phyloP scores from a whole-genome alignment of 2,113 vertebrate genomes.

The Porphyrio hochstetteri region DNA sequence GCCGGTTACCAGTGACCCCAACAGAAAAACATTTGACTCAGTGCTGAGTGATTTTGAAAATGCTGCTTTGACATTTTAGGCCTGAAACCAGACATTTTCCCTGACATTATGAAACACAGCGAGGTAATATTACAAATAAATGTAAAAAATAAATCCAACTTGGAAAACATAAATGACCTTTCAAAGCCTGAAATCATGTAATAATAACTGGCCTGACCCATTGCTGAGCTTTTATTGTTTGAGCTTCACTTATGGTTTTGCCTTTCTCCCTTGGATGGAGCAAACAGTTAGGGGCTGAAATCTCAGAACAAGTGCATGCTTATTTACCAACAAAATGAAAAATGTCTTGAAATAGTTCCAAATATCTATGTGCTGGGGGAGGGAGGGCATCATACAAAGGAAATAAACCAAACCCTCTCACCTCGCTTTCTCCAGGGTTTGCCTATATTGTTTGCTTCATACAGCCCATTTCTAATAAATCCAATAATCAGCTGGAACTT shows the following conservation, averaged over 20 bases:
- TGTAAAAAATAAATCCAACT: conserved; percentile 64
- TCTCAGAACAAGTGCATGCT: conserved; percentile 46
- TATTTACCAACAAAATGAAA: conserved; percentile 52
- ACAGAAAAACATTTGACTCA: conserved; percentile 17
- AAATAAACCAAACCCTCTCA: neutral
- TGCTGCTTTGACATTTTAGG: conserved; percentile 65
- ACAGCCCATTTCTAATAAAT: conserved; percentile 18
- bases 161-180: conserved; percentile 70
- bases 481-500: conserved; percentile 26
- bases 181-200: conserved; percentile 59
- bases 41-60: conserved; percentile 47
- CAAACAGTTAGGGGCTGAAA: neutral
- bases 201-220: conserved; percentile 55
- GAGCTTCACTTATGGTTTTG: neutral
- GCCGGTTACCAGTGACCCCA: neutral
- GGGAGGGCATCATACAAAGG: neutral
- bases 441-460: neutral
- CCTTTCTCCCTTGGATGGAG: conserved; percentile 4
- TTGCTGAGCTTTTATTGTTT: conserved; percentile 47
- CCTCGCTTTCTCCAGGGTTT: neutral
- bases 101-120: conserved; percentile 65
- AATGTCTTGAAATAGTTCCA: conserved; percentile 3
- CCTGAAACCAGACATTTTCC: conserved; percentile 65
- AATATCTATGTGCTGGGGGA: neutral
- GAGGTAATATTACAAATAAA: conserved; percentile 62